phyloP scores from a whole-genome alignment of 1,140 invertebrate genomes.

The Phenacoccus solenopsis region DNA sequence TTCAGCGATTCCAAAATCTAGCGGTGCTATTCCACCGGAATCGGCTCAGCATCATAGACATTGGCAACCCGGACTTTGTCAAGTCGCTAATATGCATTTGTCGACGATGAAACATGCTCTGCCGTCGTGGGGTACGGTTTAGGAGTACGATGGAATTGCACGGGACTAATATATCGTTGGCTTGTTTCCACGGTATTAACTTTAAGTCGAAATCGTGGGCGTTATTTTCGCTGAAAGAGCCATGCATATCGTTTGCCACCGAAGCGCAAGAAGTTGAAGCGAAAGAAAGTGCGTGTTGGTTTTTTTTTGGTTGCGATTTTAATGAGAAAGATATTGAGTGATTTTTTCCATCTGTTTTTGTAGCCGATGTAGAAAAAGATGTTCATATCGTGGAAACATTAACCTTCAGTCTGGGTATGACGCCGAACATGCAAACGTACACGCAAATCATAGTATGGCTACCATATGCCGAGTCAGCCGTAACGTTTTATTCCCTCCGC shows the following conservation, averaged over 20 bases:
- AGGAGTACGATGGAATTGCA: constrained; percentile 88
- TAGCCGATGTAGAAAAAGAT: constrained; percentile 32
- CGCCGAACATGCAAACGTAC: constrained; percentile 41
- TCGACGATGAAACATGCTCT: constrained; percentile 52
- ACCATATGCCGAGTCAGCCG: constrained; percentile 83
- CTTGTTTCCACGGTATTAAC: constrained; percentile 95
- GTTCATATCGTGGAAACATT: constrained; percentile 73
- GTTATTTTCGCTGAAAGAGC: constrained; percentile 85
- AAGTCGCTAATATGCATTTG: constrained; percentile 60
- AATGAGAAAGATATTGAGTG: too few relatives aligned
- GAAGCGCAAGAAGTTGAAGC: constrained; percentile 76
- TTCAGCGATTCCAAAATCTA: neutral
- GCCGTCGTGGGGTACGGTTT: constrained; percentile 64
- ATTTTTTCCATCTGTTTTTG: too few relatives aligned
- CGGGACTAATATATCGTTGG: constrained; percentile 82
- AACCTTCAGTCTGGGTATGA: constrained; percentile 73
- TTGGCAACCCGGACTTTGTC: constrained; percentile 69
- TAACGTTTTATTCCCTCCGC: constrained; percentile 83
- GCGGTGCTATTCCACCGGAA: constrained; percentile 10
- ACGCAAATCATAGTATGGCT: constrained; percentile 62
- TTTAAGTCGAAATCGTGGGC: constrained; percentile 96
- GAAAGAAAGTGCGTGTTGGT: constrained; percentile 41
- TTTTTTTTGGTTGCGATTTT: too few relatives aligned
- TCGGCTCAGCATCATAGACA: constrained; percentile 64
- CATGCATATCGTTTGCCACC: constrained; percentile 87